phyloP scores from a whole-genome alignment of 2,888 invertebrate genomes.

The Lucinisca nassula region DNA sequence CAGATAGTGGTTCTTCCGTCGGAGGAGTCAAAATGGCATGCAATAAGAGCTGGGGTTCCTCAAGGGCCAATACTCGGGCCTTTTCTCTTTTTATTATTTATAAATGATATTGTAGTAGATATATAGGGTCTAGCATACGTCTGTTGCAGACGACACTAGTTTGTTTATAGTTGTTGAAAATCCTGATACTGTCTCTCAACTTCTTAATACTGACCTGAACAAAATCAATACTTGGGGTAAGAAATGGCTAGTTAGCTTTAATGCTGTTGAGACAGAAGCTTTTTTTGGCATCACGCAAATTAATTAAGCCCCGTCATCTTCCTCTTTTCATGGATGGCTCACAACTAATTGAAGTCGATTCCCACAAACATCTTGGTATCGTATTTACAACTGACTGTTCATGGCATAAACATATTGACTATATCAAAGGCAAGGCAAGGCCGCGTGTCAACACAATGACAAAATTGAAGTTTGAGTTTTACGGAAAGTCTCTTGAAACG shows the following conservation, averaged over 20 bases:
- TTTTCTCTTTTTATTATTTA: background rate
- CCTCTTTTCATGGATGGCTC: background rate
- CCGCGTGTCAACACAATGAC: no score
- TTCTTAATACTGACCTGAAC: background rate
- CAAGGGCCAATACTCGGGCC: background rate
- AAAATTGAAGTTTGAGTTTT: no score
- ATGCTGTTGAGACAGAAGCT: background rate
- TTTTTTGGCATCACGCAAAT: background rate
- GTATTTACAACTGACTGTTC: background rate
- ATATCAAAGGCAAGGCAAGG: background rate
- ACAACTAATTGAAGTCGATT: background rate
- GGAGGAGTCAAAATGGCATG: background rate
- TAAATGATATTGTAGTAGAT: background rate
- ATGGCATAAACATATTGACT: background rate
- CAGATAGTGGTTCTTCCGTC: background rate
- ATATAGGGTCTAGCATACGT: background rate
- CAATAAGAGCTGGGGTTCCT: background rate
- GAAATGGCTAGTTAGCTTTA: no score
- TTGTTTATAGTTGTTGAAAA: background rate
- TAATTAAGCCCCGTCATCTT: background rate
- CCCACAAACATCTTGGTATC: background rate
- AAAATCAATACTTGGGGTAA: background rate
- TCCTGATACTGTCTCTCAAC: background rate
- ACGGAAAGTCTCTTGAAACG: no score
- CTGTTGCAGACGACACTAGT: background rate